phyloP scores from a whole-genome alignment of 2,888 invertebrate species.

The Anarsia innoxiella region DNA sequence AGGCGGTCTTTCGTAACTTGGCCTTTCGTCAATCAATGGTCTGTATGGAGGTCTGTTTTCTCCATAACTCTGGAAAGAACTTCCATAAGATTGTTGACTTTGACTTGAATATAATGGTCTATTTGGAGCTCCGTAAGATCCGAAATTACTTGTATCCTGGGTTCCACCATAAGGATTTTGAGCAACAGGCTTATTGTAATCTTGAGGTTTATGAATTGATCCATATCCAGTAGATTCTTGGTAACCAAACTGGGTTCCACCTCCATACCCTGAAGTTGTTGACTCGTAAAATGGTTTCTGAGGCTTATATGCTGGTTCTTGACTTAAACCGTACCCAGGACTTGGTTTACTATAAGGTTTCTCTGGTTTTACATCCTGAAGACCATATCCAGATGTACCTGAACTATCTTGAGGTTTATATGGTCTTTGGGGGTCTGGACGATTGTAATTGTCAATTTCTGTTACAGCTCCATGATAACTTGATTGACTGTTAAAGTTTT shows the following conservation, averaged over 20 bases:
- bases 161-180: too few relatives aligned
- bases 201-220: conserved; percentile 12
- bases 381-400: conserved; percentile 8
- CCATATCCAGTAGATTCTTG: conserved; percentile 17
- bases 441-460: conserved; percentile 24
- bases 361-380: conserved; percentile 4
- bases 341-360: conserved; percentile 2
- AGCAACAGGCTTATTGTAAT: too few relatives aligned
- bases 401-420: conserved; percentile 10
- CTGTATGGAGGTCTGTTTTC: not conserved
- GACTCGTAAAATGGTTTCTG: conserved; percentile 6
- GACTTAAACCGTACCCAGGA: not conserved
- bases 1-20: conserved; percentile 17
- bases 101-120: too few relatives aligned
- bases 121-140: too few relatives aligned
- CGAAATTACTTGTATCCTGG: too few relatives aligned
- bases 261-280: conserved; percentile 9
- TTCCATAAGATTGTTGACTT: not conserved
- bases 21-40: conserved; percentile 1
- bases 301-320: conserved; percentile 2
- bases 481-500: conserved; percentile 16
- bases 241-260: conserved; percentile 6
- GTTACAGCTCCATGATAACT: conserved; percentile 25
- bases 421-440: conserved; percentile 7
- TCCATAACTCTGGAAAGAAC: not conserved